Conservation (phyloP, 2,888 invertebrate genomes). For the Drosophila mercatorum region DNA sequence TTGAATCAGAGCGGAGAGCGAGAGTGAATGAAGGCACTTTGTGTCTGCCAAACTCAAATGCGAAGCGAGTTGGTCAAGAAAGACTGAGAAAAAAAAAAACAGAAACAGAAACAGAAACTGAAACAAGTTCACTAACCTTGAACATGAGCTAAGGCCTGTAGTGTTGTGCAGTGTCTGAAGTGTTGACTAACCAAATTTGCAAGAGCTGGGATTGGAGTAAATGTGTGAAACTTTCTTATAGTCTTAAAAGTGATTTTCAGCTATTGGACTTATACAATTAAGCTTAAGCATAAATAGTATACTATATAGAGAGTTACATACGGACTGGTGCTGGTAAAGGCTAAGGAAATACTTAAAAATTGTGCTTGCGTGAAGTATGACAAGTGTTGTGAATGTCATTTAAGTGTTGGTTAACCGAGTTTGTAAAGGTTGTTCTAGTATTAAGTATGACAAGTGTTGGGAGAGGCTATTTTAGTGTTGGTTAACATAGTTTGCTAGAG, state of each 20-base stretch:
- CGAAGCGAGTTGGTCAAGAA: constrained; percentile 43
- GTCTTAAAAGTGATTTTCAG: too few relatives aligned
- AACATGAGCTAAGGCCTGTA: constrained; percentile 34
- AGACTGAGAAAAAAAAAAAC: constrained; percentile 1
- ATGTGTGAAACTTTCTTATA: not conserved
- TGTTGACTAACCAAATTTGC: constrained; percentile 1
- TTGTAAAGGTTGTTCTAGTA: too few relatives aligned
- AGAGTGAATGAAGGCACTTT: constrained; percentile 54
- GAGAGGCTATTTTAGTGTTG: too few relatives aligned
- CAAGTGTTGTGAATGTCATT: not conserved
- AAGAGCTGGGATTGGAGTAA: not conserved
- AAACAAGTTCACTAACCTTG: constrained; percentile 46
- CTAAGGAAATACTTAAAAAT: too few relatives aligned
- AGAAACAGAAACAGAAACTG: too few relatives aligned
- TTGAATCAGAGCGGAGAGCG: constrained; percentile 62
- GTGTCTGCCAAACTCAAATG: constrained; percentile 15
- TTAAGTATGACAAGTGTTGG: too few relatives aligned
- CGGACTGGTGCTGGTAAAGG: too few relatives aligned
- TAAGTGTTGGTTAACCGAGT: not conserved
- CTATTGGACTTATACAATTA: too few relatives aligned
- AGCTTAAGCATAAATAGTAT: not conserved
- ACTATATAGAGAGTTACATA: too few relatives aligned
- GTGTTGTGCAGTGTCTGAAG: constrained; percentile 11
- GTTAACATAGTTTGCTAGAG: too few relatives aligned
- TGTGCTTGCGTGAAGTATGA: not conserved